Evolutionary conservation across 53 echinoderm and acorn worm species (phyloP).

Genomic region (Zoroaster sp.): DNA sequence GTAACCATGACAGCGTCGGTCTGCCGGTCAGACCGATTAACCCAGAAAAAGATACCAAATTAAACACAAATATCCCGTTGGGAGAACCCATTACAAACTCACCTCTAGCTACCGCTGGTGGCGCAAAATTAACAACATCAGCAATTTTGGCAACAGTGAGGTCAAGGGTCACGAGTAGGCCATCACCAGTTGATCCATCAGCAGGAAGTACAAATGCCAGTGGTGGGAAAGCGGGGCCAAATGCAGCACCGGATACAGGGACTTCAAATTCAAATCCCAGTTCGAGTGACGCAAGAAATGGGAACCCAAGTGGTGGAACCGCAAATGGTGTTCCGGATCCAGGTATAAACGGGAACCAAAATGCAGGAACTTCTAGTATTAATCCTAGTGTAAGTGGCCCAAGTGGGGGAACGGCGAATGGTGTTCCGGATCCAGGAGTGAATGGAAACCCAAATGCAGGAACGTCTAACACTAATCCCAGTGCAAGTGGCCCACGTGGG

Average conservation of each 20-base stretch:
- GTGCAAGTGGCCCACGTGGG: neutral
- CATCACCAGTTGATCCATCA: neutral
- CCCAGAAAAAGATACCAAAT: neutral
- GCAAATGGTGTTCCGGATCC: neutral
- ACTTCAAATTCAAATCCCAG: neutral
- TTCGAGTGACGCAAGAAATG: neutral
- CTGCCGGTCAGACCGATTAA: neutral
- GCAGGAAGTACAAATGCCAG: neutral
- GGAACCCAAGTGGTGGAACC: neutral
- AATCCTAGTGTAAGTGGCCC: too few species aligned
- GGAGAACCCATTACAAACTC: neutral
- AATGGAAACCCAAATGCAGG: neutral
- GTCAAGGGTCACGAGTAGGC: constrained; percentile 2
- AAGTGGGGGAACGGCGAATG: neutral
- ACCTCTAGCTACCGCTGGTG: neutral
- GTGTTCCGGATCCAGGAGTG: neutral
- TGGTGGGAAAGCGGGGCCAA: neutral
- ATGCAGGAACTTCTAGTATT: too few species aligned
- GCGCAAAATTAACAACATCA: neutral
- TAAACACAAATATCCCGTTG: neutral
- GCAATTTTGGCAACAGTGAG: neutral
- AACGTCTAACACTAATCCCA: neutral
- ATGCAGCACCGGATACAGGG: neutral
- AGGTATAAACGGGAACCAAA: neutral
- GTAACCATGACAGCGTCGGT: neutral